phyloP scores from a whole-genome alignment of 2,888 invertebrate genomes.

The Synanthedon tipuliformis region DNA sequence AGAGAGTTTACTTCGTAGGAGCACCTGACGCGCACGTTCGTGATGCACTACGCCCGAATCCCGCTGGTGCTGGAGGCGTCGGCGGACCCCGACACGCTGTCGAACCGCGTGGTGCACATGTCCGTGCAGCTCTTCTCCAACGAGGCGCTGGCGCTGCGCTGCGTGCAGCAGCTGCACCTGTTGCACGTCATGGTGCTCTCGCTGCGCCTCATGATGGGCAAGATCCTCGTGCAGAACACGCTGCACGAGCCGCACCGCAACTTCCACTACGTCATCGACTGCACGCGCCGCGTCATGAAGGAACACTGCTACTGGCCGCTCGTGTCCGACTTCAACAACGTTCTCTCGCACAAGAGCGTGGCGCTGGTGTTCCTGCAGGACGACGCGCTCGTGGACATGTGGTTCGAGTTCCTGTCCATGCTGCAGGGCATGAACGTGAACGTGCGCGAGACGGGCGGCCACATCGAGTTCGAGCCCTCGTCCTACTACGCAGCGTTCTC shows the following conservation, averaged over 20 bases:
- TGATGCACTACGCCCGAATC: constrained; percentile 95
- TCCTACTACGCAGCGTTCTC: constrained; percentile 98
- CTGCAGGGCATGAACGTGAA: constrained; percentile 99
- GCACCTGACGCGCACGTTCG: constrained; percentile 92
- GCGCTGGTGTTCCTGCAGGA: constrained; percentile 91
- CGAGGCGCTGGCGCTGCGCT: constrained; percentile 88
- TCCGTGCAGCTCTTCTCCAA: constrained; percentile 97
- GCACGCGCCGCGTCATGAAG: constrained; percentile 92
- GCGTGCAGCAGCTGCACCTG: constrained; percentile 90
- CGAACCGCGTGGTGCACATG: constrained; percentile 97
- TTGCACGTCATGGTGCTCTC: constrained; percentile 91
- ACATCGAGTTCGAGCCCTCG: constrained; percentile 96
- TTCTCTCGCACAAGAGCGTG: constrained; percentile 91
- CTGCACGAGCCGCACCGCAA: constrained; percentile 84
- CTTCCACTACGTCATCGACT: constrained; percentile 92
- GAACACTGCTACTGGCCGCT: constrained; percentile 99
- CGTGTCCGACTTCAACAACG: constrained; percentile 96
- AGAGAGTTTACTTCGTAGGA: constrained; percentile 65
- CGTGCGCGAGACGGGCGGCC: constrained; percentile 87
- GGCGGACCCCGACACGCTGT: constrained; percentile 88
- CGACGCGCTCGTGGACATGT: constrained; percentile 90
- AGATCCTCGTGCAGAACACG: constrained; percentile 88
- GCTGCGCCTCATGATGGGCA: constrained; percentile 92
- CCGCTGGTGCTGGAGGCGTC: constrained; percentile 90
- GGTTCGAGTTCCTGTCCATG: constrained; percentile 94